Conservation (phyloP, 2,888 invertebrate species). For the Scaptomyza cyrtandrae region DNA sequence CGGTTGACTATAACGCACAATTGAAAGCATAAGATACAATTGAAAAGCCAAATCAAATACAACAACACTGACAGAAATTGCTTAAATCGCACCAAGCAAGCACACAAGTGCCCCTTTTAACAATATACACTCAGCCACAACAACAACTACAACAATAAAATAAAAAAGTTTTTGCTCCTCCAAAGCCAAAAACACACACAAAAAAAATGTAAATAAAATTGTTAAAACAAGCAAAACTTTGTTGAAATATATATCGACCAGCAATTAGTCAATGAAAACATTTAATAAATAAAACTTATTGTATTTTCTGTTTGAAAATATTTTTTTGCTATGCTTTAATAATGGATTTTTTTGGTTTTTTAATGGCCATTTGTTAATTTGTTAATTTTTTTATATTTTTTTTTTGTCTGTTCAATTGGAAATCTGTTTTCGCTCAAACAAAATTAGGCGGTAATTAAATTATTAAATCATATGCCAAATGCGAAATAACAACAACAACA, state of each 20-base stretch:
- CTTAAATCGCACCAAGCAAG: too few relatives aligned
- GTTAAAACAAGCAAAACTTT: not conserved
- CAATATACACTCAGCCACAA: constrained; percentile 18
- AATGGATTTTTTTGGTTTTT: constrained; percentile 24
- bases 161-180: not conserved
- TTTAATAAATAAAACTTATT: not conserved
- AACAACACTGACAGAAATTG: not conserved
- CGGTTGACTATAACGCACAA: constrained; percentile 44
- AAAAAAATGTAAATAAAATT: not conserved
- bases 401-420: constrained; percentile 29
- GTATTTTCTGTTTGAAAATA: not conserved
- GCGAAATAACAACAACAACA: not conserved
- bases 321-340: constrained; percentile 14
- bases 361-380: constrained; percentile 28
- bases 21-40: constrained; percentile 21
- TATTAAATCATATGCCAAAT: constrained; percentile 32
- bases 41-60: constrained; percentile 8
- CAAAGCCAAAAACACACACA: too few relatives aligned
- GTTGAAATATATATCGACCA: not conserved
- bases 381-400: not conserved
- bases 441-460: constrained; percentile 50
- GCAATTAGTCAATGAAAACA: constrained; percentile 6
- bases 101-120: not conserved
- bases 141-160: constrained; percentile 4
- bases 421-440: constrained; percentile 46